phyloP scores from a whole-genome alignment of 2,797 vertebrate genomes.

The Phyllotis vaccarum region DNA sequence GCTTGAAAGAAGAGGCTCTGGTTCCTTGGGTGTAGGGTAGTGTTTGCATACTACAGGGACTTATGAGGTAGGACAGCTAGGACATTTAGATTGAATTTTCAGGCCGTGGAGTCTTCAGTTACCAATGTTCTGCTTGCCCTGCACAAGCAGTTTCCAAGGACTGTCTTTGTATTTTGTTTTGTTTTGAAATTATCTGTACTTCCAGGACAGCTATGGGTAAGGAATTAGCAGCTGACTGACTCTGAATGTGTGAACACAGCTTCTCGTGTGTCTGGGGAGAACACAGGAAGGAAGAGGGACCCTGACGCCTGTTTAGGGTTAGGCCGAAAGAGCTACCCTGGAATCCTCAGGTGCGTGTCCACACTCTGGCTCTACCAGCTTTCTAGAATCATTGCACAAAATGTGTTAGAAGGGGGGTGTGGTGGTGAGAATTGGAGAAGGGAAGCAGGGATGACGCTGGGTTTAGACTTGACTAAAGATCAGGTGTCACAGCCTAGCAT shows the following conservation, averaged over 20 bases:
- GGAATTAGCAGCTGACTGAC: neutral
- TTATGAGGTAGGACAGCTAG: neutral
- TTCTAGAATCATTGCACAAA: neutral
- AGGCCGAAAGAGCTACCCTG: too few species aligned
- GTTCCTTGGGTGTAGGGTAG: neutral
- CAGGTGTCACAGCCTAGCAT: neutral
- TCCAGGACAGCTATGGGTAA: neutral
- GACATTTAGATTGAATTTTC: neutral
- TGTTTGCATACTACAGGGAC: too few species aligned
- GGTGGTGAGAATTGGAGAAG: neutral
- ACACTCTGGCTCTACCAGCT: neutral
- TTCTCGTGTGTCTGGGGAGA: neutral
- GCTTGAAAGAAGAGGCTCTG: neutral
- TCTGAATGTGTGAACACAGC: neutral
- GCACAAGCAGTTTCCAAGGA: neutral
- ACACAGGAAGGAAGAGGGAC: fast-evolving
- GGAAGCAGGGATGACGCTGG: neutral
- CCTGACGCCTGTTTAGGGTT: fast-evolving
- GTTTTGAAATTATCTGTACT: neutral
- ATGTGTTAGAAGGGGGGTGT: neutral
- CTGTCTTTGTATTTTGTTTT: neutral
- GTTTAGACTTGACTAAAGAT: neutral
- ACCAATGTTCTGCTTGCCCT: neutral
- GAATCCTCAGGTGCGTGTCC: neutral
- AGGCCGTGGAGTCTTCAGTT: neutral